Conservation (phyloP, 1,140 invertebrate species). For the Lysiphlebus fabarum region DNA sequence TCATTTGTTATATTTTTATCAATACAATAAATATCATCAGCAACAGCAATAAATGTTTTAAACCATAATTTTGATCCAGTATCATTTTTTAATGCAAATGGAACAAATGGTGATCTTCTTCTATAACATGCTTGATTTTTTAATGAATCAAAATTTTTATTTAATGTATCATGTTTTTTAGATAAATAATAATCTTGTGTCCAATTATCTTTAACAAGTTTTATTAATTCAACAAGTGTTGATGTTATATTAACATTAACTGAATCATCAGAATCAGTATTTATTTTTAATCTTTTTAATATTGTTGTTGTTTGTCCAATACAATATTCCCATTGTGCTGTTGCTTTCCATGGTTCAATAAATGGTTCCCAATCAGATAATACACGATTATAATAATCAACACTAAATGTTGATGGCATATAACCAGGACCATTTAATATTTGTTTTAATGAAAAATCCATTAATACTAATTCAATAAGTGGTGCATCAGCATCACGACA, state of each 20-base stretch:
- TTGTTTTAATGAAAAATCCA: conserved; percentile 64
- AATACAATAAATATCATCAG: conserved; percentile 43
- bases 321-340: conserved; percentile 43
- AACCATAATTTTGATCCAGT: conserved; percentile 83
- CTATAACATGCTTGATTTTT: conserved; percentile 57
- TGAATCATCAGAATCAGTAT: conserved; percentile 65
- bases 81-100: conserved; percentile 86
- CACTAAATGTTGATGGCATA: conserved; percentile 56
- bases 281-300: conserved; percentile 60
- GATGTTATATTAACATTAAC: conserved; percentile 85
- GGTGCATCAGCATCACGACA: conserved; percentile 95
- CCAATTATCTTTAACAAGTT: conserved; percentile 83
- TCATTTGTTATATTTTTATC: conserved; percentile 26
- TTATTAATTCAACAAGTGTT: conserved; percentile 75
- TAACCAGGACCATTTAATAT: conserved; percentile 50
- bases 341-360: conserved; percentile 79
- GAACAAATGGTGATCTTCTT: conserved; percentile 83
- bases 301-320: conserved; percentile 37
- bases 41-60: conserved; percentile 69
- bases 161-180: conserved; percentile 34
- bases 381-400: conserved; percentile 92
- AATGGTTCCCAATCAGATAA: conserved; percentile 97
- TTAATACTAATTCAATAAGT: conserved; percentile 77
- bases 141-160: conserved; percentile 24
- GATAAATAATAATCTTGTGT: conserved; percentile 76